A percentile compares a stretch with the other conserved stretches of the same genome.
Conservation (phyloP, 2,797 vertebrate species). For the Bovichtus variegatus region DNA sequence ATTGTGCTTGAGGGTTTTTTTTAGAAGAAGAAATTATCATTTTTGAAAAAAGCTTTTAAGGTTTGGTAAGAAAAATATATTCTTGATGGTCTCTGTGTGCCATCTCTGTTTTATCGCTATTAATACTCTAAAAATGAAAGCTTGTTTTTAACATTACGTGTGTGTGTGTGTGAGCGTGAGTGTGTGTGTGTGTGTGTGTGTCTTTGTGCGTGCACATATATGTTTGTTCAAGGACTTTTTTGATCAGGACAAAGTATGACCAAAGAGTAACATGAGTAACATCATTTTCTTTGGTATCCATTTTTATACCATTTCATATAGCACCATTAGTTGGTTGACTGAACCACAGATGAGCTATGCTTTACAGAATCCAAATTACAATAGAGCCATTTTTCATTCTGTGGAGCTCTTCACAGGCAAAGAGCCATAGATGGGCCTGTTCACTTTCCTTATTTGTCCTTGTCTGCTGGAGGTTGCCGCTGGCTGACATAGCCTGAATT, state of each 20-base stretch:
- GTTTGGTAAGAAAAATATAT: background rate
- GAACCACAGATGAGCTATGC: slow-evolving; percentile 81
- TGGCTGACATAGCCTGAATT: slow-evolving; percentile 81
- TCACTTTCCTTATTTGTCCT: slow-evolving; percentile 84
- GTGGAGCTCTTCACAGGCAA: slow-evolving; percentile 73
- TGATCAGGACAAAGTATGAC: slow-evolving; percentile 43
- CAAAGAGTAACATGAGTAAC: slow-evolving; percentile 59
- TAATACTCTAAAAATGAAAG: slow-evolving; percentile 22
- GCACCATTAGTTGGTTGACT: slow-evolving; percentile 78
- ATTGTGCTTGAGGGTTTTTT: background rate
- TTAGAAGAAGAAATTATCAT: background rate
- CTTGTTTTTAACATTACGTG: background rate
- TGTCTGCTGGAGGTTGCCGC: slow-evolving; percentile 81
- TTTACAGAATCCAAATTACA: slow-evolving; percentile 82
- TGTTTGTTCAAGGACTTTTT: slow-evolving; percentile 54
- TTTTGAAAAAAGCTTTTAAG: slow-evolving; percentile 26
- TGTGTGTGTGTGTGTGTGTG: background rate
- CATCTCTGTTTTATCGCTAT: slow-evolving; percentile 10
- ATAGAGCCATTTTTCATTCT: slow-evolving; percentile 79
- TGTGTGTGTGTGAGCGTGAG: background rate
- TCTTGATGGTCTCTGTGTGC: background rate
- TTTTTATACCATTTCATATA: slow-evolving; percentile 64
- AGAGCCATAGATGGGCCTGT: slow-evolving; percentile 76
- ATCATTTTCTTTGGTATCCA: slow-evolving; percentile 47
- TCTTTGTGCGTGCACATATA: background rate